phyloP scores from a whole-genome alignment of 2,797 vertebrate species.

The Micromesistius poutassou region DNA sequence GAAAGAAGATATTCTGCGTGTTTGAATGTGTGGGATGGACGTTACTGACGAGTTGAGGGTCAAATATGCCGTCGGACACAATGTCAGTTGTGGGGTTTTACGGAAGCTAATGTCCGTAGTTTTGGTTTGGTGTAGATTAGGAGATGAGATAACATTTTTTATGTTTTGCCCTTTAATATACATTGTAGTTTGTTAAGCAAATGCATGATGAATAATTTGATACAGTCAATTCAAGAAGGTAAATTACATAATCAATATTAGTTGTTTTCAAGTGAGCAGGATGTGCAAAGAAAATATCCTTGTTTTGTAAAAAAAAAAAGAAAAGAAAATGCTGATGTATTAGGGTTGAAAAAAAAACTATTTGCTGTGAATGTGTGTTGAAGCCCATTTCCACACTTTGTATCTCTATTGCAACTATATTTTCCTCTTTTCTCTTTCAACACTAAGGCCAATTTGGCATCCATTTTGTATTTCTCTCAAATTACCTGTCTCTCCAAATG shows the following conservation, averaged over 20 bases:
- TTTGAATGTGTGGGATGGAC: not conserved
- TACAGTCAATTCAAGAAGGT: not conserved
- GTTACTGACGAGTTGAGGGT: not conserved
- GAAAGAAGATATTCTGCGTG: too few relatives aligned
- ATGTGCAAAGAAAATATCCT: not conserved
- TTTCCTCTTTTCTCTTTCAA: slow-evolving; percentile 26
- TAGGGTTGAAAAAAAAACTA: slow-evolving; percentile 10
- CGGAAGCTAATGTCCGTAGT: not conserved
- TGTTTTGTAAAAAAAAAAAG: not conserved
- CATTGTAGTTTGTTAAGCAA: too few relatives aligned
- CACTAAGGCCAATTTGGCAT: slow-evolving; percentile 8
- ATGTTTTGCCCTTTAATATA: too few relatives aligned
- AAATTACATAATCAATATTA: too few relatives aligned
- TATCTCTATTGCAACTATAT: slow-evolving; percentile 8
- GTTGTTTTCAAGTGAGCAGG: not conserved
- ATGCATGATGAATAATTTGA: too few relatives aligned
- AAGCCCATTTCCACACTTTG: slow-evolving; percentile 10
- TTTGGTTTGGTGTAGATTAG: not conserved
- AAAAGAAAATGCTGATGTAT: not conserved
- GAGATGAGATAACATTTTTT: not conserved
- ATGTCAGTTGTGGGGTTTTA: not conserved
- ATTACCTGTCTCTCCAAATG: not conserved
- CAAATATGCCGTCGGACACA: not conserved
- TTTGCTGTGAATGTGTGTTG: slow-evolving; percentile 2
- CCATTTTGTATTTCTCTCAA: not conserved